Conservation (phyloP, 2,888 invertebrate genomes). For the Ptilodon capucinus region DNA sequence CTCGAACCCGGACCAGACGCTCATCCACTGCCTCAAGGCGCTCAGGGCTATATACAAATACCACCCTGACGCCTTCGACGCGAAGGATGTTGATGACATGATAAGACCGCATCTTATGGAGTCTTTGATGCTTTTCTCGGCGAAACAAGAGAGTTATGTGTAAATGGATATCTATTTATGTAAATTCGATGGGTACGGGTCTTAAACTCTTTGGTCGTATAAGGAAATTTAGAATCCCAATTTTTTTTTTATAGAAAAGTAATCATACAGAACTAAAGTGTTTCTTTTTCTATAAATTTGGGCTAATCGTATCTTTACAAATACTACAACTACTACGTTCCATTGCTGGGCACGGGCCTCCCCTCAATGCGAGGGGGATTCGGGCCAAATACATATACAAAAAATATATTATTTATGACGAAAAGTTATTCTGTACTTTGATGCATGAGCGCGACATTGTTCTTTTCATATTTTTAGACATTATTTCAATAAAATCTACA, state of each 20-base stretch:
- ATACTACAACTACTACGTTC: too few species aligned
- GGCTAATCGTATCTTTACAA: too few species aligned
- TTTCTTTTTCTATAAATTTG: too few species aligned
- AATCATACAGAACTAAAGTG: too few species aligned
- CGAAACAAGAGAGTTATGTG: constrained; percentile 91
- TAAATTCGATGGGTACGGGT: too few species aligned
- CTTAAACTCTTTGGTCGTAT: not conserved
- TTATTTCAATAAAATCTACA: not conserved
- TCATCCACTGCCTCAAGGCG: constrained; percentile 72
- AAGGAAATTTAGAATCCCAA: too few species aligned
- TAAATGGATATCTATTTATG: constrained; percentile 51
- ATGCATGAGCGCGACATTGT: too few species aligned
- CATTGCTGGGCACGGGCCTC: too few species aligned
- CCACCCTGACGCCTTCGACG: constrained; percentile 62
- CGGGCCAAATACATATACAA: too few species aligned
- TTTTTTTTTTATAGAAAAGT: too few species aligned
- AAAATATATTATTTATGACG: not conserved
- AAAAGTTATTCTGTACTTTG: not conserved
- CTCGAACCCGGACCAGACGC: constrained; percentile 70
- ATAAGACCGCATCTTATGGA: constrained; percentile 89
- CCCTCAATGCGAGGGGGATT: too few species aligned
- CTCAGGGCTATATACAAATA: constrained; percentile 75
- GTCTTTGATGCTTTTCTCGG: constrained; percentile 90
- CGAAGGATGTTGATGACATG: constrained; percentile 87
- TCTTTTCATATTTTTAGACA: too few species aligned